Conservation (phyloP, 2,888 invertebrate species). For the Melinaea marsaeus region DNA sequence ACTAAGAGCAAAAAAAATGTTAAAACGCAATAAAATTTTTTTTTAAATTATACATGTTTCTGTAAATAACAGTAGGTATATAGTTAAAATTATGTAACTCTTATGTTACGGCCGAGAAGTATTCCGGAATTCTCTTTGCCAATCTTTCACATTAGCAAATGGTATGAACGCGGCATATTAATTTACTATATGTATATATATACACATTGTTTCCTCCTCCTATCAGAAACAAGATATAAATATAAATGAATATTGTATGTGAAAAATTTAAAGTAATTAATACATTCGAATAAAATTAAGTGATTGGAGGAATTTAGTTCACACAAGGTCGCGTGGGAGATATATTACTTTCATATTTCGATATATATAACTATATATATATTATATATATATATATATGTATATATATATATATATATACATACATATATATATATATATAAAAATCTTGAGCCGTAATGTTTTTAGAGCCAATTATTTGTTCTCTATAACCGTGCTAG, state of each 20-base stretch:
- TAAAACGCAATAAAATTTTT: no score
- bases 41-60: no score
- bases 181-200: constrained; percentile 30
- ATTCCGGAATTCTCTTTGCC: constrained; percentile 57
- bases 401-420: background rate
- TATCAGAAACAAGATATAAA: no score
- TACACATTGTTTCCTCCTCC: no score
- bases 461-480: background rate
- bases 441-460: background rate
- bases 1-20: no score
- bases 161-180: constrained; percentile 45
- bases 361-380: constrained; percentile 7
- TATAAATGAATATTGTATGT: no score
- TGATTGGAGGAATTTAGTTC: constrained; percentile 22
- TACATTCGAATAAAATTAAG: constrained; percentile 28
- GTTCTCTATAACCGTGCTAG: background rate
- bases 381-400: background rate
- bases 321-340: constrained; percentile 57
- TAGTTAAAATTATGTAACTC: constrained; percentile 46
- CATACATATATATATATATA: background rate
- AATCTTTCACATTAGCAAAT: constrained; percentile 51
- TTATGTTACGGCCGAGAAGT: constrained; percentile 50
- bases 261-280: background rate
- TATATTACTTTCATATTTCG: constrained; percentile 55
- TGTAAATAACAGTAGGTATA: background rate